phyloP scores from a whole-genome alignment of 2,113 vertebrate genomes.

The Petromus typicus region DNA sequence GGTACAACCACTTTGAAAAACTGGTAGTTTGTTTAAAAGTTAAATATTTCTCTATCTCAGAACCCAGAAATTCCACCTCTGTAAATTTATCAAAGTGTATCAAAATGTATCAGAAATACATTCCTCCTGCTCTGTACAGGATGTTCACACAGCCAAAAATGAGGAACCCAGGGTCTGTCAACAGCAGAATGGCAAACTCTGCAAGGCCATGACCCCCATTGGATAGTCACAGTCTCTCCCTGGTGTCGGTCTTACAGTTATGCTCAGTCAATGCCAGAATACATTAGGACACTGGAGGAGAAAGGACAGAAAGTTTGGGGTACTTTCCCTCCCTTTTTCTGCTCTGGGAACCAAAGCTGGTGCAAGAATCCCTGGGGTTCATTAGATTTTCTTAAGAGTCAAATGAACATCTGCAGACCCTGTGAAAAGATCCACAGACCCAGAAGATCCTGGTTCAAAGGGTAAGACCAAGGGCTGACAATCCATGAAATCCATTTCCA shows the following conservation, averaged over 20 bases:
- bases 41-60: background rate
- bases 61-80: background rate
- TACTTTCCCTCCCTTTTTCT: background rate
- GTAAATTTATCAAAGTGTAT: background rate
- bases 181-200: background rate
- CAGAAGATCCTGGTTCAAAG: background rate
- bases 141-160: background rate
- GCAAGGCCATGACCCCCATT: background rate
- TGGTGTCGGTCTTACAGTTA: background rate
- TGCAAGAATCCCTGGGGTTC: background rate
- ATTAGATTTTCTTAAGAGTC: constrained; percentile 2
- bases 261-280: background rate
- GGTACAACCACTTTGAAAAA: too few relatives aligned
- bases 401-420: background rate
- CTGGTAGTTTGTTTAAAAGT: background rate
- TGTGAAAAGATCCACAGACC: background rate
- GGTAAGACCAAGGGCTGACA: background rate
- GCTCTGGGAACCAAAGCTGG: background rate
- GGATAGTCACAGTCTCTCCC: background rate
- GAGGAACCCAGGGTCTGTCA: background rate
- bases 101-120: background rate
- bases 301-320: background rate
- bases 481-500: background rate
- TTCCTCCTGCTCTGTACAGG: background rate
- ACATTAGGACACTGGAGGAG: background rate